Base-by-base conservation (phyloP, 2,888 invertebrate genomes). In the Drosophila aldrichi region DNA sequence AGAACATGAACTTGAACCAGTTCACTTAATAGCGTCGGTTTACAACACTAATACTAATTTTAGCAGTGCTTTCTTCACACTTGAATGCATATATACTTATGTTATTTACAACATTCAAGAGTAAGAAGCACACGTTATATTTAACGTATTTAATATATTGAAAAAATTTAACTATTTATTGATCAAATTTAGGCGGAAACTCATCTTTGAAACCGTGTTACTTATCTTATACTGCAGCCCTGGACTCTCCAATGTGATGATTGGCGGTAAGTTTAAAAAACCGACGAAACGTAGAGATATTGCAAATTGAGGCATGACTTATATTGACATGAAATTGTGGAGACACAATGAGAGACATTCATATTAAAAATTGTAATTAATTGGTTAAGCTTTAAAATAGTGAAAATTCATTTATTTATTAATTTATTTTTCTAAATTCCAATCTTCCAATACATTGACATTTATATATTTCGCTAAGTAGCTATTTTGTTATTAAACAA, bases 401-500 rank as follows among this genome's bases (percentile, higher is more conserved):
- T 48, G 8, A 0, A 32, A 32, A 20, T 49, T 34, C 34, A 49
- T 49, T 34, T 49, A 12, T 48, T 48, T n/a, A n/a, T n/a, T n/a
- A n/a, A n/a, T n/a, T n/a, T n/a, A n/a, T n/a, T n/a, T n/a, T n/a
- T 10, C 10, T 32, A 29, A 48, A 4, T 48, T 29, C 5, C 40
- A 41, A 41, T 32, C 7, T 14, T 18, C 12, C 34, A 34, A 34
- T 34, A 49, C 49, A 48, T 18, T 18, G 5, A 8, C 16, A 22
- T 22, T 22, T 2, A 38, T 8, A 16, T 22, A 20, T 20, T 48
- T 34, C 5, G n/a, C 32, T 16, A n/a, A 1, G 14, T 18, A 32
- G 12, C 32, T 12, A 12, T 29, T 14, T 12, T 8, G 9, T 5
- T 8, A 3, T 76, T 88, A 49, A 72, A 92, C 74, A 56, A 92